Evolutionary conservation across 2,797 vertebrate genomes (phyloP), one percentile per base, ranked within the genome.

Genomic region (Cirrhinus molitorella): DNA sequence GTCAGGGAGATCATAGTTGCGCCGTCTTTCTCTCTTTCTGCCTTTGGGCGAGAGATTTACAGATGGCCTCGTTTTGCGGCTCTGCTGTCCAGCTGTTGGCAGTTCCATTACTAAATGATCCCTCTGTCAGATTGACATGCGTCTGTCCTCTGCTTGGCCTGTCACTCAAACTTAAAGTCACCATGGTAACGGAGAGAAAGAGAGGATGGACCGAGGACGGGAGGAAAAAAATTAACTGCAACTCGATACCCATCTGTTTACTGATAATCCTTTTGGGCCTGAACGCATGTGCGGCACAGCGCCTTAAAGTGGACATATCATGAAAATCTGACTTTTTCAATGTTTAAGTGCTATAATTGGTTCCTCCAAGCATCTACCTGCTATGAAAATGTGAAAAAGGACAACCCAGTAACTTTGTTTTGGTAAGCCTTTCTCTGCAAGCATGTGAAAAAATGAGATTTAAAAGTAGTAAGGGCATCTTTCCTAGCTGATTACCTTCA

Each of bases 81-180:
- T 85, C 28, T 86, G 80, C 88, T 53, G 51, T 88, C 93, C 94
- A 94, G 92, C 93, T 95, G 94, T 94, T 92, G 91, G 85, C 83
- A 88, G 45, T 91, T 82, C 92, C 92, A 95, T 95, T 95, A 94
- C 86, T 88, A 95, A 95, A 95, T 95, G 92, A 93, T 93, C 91
- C 91, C 87, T 86, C 89, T 79, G 89, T 92, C 86, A 91, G 89
- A 93, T 89, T 92, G 92, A 91, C 92, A 89, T 88, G 90, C 88
- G 90, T 89, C 89, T 92, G 89, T 91, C 91, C 90, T 92, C 88
- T 87, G 83, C 85, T 79, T 63, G 85, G 88, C 90, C 90, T 92
- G 89, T 92, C 91, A 93, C 92, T 92, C 93, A 91, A 92, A 88
- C 91, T 89, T 92, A 94, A 93, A 92, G 89, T 89, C 89, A 83